phyloP scores from a whole-genome alignment of 1,140 invertebrate genomes.

The Bathynomus jamesi region DNA sequence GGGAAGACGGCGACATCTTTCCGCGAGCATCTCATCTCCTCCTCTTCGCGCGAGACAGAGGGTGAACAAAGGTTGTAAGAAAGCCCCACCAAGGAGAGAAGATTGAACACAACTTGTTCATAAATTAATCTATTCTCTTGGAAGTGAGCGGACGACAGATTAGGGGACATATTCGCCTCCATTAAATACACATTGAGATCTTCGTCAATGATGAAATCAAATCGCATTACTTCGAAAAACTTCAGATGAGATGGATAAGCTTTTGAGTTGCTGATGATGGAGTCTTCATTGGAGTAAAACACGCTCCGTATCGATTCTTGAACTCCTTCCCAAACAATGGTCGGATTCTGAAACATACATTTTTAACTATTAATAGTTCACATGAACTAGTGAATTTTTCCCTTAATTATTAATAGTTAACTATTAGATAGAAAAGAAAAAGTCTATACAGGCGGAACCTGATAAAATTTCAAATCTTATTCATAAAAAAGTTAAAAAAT shows the following conservation, averaged over 20 bases:
- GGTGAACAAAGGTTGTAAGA: slow-evolving; percentile 42
- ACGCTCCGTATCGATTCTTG: slow-evolving; percentile 67
- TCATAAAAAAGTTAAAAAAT: too few relatives aligned
- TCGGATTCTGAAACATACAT: slow-evolving; percentile 60
- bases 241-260: slow-evolving; percentile 55
- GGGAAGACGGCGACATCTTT: slow-evolving; percentile 72
- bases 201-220: slow-evolving; percentile 88
- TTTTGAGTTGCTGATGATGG: slow-evolving; percentile 44
- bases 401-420: too few relatives aligned
- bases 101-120: slow-evolving; percentile 82
- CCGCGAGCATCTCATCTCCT: slow-evolving; percentile 62
- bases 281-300: slow-evolving; percentile 63
- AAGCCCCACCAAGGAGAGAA: slow-evolving; percentile 57
- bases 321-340: slow-evolving; percentile 71
- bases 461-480: too few relatives aligned
- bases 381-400: too few relatives aligned
- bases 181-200: slow-evolving; percentile 78
- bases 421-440: too few relatives aligned
- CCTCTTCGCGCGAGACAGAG: slow-evolving; percentile 41
- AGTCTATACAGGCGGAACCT: too few relatives aligned
- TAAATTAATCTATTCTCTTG: slow-evolving; percentile 76
- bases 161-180: slow-evolving; percentile 98
- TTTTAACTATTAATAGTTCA: too few relatives aligned
- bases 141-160: slow-evolving; percentile 88
- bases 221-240: slow-evolving; percentile 90